phyloP scores from a whole-genome alignment of 1,140 invertebrate species.

The Dendroctonus ponderosae region DNA sequence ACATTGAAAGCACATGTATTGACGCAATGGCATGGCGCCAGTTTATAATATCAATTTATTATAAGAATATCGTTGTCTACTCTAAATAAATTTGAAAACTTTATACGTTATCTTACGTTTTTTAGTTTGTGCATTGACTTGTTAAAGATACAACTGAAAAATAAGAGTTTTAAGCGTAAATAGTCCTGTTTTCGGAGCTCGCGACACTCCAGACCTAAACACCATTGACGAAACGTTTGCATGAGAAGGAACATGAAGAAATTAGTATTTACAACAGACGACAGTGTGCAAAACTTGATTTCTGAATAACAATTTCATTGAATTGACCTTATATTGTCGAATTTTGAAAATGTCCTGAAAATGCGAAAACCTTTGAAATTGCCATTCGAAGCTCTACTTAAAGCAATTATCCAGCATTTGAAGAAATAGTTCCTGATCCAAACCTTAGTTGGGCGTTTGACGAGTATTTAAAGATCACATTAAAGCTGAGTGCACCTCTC shows the following conservation, averaged over 20 bases:
- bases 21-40: constrained; percentile 34
- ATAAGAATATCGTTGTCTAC: constrained; percentile 51
- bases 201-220: neutral
- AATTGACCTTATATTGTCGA: too few species aligned
- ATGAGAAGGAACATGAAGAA: constrained; percentile 31
- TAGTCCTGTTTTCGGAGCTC: neutral
- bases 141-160: constrained; percentile 33
- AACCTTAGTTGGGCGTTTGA: too few species aligned
- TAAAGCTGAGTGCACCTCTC: too few species aligned
- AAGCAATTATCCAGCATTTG: too few species aligned
- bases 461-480: too few species aligned
- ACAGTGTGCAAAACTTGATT: constrained; percentile 28
- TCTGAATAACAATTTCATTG: neutral
- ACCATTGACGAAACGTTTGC: neutral
- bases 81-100: constrained; percentile 39
- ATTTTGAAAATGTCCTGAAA: too few species aligned
- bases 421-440: too few species aligned
- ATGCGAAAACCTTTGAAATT: too few species aligned
- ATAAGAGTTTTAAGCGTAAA: constrained; percentile 25
- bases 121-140: constrained; percentile 50
- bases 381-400: too few species aligned
- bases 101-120: constrained; percentile 34
- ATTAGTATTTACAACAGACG: constrained; percentile 38
- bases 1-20: constrained; percentile 52
- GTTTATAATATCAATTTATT: constrained; percentile 38